Evolutionary conservation across 2,888 invertebrate species (phyloP).

Genomic region (Drosophila colorata): DNA sequence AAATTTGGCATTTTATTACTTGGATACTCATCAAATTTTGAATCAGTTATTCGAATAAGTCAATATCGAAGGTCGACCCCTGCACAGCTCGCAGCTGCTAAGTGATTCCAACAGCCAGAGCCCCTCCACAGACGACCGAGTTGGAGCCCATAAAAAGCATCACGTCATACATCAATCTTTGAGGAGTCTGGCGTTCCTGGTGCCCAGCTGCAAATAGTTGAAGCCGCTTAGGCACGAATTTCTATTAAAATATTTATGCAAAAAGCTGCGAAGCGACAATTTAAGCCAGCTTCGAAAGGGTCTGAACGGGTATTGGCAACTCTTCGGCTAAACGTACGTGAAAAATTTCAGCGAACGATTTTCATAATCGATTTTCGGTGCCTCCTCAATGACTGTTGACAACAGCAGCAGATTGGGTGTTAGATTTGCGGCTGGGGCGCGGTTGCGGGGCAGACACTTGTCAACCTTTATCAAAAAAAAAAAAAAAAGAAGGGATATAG

Average conservation of each 20-base stretch:
- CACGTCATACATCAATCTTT: conserved; percentile 62
- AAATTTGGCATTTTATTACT: conserved; percentile 60
- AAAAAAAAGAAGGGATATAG: conserved; percentile 47
- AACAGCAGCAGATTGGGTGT: conserved; percentile 29
- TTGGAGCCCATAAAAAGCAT: conserved; percentile 18
- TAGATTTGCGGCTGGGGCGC: conserved; percentile 14
- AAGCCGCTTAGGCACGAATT: conserved; percentile 73
- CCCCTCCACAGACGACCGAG: too few species aligned
- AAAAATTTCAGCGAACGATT: conserved; percentile 75
- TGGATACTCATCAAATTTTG: conserved; percentile 62
- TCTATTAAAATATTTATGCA: conserved; percentile 82
- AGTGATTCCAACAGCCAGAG: conserved; percentile 27
- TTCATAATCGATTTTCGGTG: conserved; percentile 80
- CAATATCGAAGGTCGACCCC: conserved; percentile 48
- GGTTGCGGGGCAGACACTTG: conserved; percentile 38
- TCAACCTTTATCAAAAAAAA: conserved; percentile 80
- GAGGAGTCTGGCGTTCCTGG: conserved; percentile 20
- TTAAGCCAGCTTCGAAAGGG: conserved; percentile 51
- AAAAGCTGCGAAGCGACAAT: conserved; percentile 58
- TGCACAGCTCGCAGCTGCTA: conserved; percentile 6
- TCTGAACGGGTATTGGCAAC: conserved; percentile 2
- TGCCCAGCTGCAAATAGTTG: conserved; percentile 73
- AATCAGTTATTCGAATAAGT: conserved; percentile 76
- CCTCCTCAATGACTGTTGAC: conserved; percentile 71
- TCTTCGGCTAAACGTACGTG: conserved; percentile 42